Evolutionary conservation across 2,888 invertebrate species (phyloP).

Genomic region (Lutraria lutraria): DNA sequence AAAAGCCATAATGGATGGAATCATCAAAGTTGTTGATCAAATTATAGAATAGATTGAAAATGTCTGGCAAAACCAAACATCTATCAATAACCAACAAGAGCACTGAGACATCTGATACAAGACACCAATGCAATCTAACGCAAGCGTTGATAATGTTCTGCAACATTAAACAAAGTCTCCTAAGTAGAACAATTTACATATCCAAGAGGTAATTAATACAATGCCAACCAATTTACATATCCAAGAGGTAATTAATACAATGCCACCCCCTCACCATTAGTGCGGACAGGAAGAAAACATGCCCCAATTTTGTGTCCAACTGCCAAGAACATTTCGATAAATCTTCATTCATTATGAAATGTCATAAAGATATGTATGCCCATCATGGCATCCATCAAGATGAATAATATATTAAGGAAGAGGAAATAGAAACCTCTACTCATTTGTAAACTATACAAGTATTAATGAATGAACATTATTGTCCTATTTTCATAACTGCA

Average conservation of each 20-base stretch:
- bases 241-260: neutral
- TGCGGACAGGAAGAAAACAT: neutral
- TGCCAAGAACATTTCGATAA: neutral
- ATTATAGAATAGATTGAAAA: too few relatives aligned
- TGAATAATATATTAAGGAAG: conserved; percentile 17
- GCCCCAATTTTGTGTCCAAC: neutral
- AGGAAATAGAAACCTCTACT: neutral
- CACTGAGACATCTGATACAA: too few relatives aligned
- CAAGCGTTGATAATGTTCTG: too few relatives aligned
- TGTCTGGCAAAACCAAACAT: too few relatives aligned
- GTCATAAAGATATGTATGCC: neutral
- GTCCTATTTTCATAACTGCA: neutral
- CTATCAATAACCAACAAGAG: too few relatives aligned
- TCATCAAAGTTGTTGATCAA: too few relatives aligned
- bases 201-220: neutral
- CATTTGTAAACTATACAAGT: neutral
- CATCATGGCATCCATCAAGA: neutral
- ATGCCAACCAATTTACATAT: neutral
- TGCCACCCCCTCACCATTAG: conserved; percentile 10
- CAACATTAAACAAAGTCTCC: too few relatives aligned
- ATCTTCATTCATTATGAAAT: conserved; percentile 8
- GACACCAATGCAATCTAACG: too few relatives aligned
- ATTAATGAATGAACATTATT: neutral
- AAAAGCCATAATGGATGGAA: too few relatives aligned
- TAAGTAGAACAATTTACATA: neutral